Percentiles rank a stretch among this genome's conserved stretches.
Evolutionary conservation across 2,797 vertebrate species (phyloP).

Genomic region (Lutjanus argentimaculatus): DNA sequence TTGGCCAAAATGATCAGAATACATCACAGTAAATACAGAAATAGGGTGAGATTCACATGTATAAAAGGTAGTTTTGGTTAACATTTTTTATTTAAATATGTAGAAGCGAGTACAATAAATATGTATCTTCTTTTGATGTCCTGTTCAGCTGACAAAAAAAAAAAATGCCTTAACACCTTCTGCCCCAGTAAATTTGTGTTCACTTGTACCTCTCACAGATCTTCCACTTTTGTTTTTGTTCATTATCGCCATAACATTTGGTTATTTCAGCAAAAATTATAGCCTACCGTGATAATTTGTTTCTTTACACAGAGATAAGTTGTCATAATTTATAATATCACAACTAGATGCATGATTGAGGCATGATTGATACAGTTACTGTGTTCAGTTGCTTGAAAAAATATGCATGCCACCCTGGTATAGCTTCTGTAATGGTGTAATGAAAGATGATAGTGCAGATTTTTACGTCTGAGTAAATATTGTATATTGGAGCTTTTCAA

Average conservation of each 20-base stretch:
- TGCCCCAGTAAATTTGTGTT: not conserved
- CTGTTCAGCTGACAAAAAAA: not conserved
- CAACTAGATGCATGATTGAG: too few species aligned
- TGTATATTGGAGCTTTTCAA: not conserved
- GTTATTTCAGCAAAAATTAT: not conserved
- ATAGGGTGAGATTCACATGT: not conserved
- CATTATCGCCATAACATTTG: not conserved
- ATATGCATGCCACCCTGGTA: not conserved
- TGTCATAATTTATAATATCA: too few species aligned
- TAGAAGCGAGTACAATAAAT: not conserved
- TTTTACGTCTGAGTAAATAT: too few species aligned
- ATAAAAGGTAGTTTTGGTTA: not conserved
- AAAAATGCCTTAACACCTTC: not conserved
- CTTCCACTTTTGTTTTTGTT: not conserved
- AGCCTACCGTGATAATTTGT: not conserved
- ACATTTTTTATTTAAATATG: not conserved
- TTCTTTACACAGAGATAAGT: not conserved
- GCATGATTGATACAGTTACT: too few species aligned
- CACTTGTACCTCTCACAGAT: not conserved
- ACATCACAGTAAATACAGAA: too few species aligned
- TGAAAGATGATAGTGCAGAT: too few species aligned
- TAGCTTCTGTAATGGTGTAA: not conserved
- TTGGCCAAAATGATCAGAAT: not conserved
- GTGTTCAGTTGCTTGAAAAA: too few species aligned
- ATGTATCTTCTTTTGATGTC: not conserved